Evolutionary conservation across 2,797 vertebrate species (phyloP).

Genomic region (Periparus ater): DNA sequence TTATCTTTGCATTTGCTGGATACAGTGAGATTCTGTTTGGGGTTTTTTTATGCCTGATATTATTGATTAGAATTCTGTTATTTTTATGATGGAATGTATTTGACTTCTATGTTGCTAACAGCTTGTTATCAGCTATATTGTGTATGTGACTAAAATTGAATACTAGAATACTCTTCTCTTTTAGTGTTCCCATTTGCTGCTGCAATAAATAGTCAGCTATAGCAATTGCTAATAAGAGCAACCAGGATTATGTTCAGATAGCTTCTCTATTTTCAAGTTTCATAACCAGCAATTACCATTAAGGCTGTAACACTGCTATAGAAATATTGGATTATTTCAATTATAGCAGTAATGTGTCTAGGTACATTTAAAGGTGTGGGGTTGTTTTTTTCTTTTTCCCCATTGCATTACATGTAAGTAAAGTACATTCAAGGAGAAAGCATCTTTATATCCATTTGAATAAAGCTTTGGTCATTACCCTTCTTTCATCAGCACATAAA

Average conservation of each 20-base stretch:
- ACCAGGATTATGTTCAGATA: slow-evolving; percentile 25
- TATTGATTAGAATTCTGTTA: background rate
- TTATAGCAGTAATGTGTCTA: slow-evolving; percentile 33
- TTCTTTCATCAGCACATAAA: background rate
- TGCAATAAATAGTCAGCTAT: slow-evolving; percentile 29
- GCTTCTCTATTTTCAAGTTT: slow-evolving; percentile 30
- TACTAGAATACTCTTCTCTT: background rate
- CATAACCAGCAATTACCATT: slow-evolving; percentile 51
- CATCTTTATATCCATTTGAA: background rate
- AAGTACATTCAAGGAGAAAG: background rate
- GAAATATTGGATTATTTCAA: slow-evolving; percentile 50
- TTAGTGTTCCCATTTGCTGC: background rate
- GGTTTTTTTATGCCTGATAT: background rate
- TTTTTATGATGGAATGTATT: slow-evolving; percentile 1
- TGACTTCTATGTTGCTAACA: background rate
- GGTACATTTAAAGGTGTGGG: background rate
- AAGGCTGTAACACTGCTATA: slow-evolving; percentile 17
- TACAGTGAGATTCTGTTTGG: background rate
- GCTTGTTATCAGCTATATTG: background rate
- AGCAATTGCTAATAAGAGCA: slow-evolving; percentile 50
- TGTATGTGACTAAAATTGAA: background rate
- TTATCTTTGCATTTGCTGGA: background rate
- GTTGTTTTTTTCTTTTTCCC: background rate
- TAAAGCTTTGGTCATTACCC: background rate
- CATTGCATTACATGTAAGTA: slow-evolving; percentile 8